Evolutionary conservation across 2,113 vertebrate genomes (phyloP), one percentile per base, ranked within the genome.

Genomic region (Ciconia maguari): DNA sequence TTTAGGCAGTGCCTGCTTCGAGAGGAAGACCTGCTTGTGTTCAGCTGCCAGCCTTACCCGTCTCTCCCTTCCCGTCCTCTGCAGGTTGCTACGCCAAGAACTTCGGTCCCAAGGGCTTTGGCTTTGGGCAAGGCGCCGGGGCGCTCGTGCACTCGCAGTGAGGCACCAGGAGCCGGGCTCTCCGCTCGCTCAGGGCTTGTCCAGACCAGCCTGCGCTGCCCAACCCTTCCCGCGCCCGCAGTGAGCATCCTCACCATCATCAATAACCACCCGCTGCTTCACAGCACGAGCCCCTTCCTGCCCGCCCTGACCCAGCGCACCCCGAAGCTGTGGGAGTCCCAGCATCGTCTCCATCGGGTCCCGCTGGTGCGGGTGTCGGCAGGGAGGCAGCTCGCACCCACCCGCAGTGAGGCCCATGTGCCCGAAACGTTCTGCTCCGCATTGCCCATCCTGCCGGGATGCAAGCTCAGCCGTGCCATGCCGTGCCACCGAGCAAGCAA

Each of bases 101-200:
- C 96, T 99, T 99, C 16, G 99, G 99, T 36, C 99, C 99, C 58
- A 99, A 99, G 86, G 99, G 99, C 70, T 99, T 99, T 87, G 99
- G 99, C 26, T 99, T 99, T 2, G 99, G 99, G 46, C 98, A 98
- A 42, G 99, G 99, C 2, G 99, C 99, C 0, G 99, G 99, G 25
- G 99, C 99, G 0, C 96, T 99, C 85, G 91, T 99, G 55, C 98
- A 99, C 94, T 98, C 99, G 0, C 98, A 99, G 98, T 99, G 98
- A 98, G 94, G 86, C 20, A 4, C 34, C 11, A 4, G 19, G 65
- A 66, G 32, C 60, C 0, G 0, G 7, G 72, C 76, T 9, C 89
- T 85, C 70, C 0, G 0, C 90, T 70, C 0, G 4, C 64, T 34
- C 86, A 6, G 77, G 90, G 54, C 91, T 74, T 6, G 1, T 58